These are phyloP conservation scores for Chrysina gloriosa DNA, from an alignment of 2,888 invertebrate species.

Conservation along the genomic window DNA sequence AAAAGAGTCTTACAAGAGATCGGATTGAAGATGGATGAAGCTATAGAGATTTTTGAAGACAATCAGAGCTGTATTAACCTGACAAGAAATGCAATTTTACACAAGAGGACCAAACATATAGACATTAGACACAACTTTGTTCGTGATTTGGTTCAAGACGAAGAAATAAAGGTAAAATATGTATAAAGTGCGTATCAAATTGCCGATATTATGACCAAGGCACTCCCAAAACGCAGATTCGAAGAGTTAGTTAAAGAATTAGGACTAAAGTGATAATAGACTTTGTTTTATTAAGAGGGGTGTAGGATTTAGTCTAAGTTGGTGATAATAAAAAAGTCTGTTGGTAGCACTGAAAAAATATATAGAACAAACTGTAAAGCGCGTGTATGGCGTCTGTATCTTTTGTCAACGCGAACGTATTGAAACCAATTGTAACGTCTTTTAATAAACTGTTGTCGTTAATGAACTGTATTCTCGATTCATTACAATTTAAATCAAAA, in stretches of 20 bases:
- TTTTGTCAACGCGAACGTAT: too few relatives aligned
- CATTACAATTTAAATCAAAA: too few relatives aligned
- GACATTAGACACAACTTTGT: conserved; percentile 18
- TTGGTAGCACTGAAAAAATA: too few relatives aligned
- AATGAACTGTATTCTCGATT: too few relatives aligned
- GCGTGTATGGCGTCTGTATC: too few relatives aligned
- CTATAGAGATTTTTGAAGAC: too few relatives aligned
- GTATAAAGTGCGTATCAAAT: background rate
- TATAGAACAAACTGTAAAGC: too few relatives aligned
- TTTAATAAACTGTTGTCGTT: too few relatives aligned
- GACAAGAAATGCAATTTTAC: conserved; percentile 8
- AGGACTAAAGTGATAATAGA: background rate
- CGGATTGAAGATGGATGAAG: too few relatives aligned
- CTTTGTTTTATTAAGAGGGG: conserved; percentile 6
- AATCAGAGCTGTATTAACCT: background rate
- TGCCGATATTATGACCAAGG: background rate
- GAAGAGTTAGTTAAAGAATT: background rate
- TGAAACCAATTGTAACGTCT: too few relatives aligned
- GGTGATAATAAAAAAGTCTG: too few relatives aligned
- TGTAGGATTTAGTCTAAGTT: background rate
- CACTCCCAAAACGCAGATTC: background rate
- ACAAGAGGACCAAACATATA: conserved; percentile 12
- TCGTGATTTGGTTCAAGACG: background rate
- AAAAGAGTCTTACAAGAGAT: too few relatives aligned
- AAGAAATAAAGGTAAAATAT: background rate